These are phyloP conservation scores for Bombus waltoni DNA, from an alignment of 1,140 invertebrate species.

Conservation along the genomic window DNA sequence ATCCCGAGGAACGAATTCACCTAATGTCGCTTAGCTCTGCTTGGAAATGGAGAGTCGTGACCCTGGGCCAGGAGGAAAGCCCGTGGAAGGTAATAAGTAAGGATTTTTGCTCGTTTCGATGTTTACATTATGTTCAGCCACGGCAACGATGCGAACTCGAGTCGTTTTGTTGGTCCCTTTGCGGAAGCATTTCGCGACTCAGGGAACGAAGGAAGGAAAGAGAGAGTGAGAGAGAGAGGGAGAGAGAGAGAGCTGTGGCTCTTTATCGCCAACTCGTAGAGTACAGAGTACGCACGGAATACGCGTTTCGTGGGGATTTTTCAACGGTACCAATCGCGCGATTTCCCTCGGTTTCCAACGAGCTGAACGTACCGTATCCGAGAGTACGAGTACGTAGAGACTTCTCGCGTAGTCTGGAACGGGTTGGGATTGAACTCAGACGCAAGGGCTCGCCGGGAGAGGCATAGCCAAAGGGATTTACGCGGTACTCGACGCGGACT, in stretches of 20 bases:
- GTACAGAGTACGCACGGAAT: conserved; percentile 39
- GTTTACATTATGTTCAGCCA: conserved; percentile 57
- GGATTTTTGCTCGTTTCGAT: conserved; percentile 57
- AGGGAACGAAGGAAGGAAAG: background rate
- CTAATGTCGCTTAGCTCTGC: conserved; percentile 18
- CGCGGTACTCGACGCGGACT: conserved; percentile 53
- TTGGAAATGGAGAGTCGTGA: background rate
- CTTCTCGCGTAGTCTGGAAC: background rate
- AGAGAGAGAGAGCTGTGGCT: conserved; percentile 24
- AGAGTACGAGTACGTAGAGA: background rate
- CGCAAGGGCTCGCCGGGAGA: conserved; percentile 36
- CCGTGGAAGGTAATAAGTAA: conserved; percentile 35
- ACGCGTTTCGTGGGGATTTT: conserved; percentile 50
- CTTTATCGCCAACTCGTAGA: conserved; percentile 55
- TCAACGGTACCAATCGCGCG: conserved; percentile 29
- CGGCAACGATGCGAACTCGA: conserved; percentile 9
- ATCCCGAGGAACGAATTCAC: conserved; percentile 15
- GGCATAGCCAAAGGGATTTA: conserved; percentile 63
- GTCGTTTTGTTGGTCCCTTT: conserved; percentile 58
- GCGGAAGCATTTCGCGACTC: conserved; percentile 50
- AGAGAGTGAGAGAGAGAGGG: background rate
- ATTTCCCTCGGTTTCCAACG: conserved; percentile 64
- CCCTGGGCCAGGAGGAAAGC: background rate
- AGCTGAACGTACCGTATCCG: conserved; percentile 19
- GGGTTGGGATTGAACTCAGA: background rate